These are phyloP conservation scores for Drepana falcataria DNA, from an alignment of 2,888 invertebrate species.

Conservation along the genomic window DNA sequence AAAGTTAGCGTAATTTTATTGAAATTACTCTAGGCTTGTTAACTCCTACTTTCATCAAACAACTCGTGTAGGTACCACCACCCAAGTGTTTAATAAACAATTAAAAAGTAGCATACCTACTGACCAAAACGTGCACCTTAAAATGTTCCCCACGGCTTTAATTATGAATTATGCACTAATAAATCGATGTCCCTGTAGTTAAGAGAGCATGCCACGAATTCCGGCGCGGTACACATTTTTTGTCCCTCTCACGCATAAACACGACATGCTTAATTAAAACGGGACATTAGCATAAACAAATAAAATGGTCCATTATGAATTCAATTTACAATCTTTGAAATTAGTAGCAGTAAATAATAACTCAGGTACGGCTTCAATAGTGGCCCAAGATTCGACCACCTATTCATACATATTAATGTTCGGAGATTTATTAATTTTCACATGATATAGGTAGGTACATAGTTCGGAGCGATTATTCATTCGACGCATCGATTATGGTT, in stretches of 20 bases:
- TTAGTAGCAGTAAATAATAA: slow-evolving; percentile 77
- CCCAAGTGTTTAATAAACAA: slow-evolving; percentile 26
- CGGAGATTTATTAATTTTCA: background rate
- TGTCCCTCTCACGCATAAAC: slow-evolving; percentile 41
- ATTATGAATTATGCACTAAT: slow-evolving; percentile 66
- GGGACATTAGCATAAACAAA: slow-evolving; percentile 77
- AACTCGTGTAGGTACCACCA: slow-evolving; percentile 25
- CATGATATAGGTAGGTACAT: background rate
- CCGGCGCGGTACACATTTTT: slow-evolving; percentile 26
- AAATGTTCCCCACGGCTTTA: slow-evolving; percentile 54
- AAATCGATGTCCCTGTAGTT: slow-evolving; percentile 49
- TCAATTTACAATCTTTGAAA: slow-evolving; percentile 77
- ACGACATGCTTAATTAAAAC: slow-evolving; percentile 68
- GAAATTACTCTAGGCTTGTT: too few relatives aligned
- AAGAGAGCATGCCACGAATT: slow-evolving; percentile 45
- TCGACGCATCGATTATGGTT: background rate
- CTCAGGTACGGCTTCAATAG: slow-evolving; percentile 53
- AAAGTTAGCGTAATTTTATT: too few relatives aligned
- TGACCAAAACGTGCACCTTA: slow-evolving; percentile 25
- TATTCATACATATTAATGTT: slow-evolving; percentile 2
- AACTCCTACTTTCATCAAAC: background rate
- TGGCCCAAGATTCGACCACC: background rate
- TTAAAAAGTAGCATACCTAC: slow-evolving; percentile 21
- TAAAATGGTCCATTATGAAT: slow-evolving; percentile 76
- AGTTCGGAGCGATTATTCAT: background rate